These are phyloP conservation scores for Drosophila yooni DNA, from an alignment of 2,888 invertebrate species.

Conservation along the genomic window DNA sequence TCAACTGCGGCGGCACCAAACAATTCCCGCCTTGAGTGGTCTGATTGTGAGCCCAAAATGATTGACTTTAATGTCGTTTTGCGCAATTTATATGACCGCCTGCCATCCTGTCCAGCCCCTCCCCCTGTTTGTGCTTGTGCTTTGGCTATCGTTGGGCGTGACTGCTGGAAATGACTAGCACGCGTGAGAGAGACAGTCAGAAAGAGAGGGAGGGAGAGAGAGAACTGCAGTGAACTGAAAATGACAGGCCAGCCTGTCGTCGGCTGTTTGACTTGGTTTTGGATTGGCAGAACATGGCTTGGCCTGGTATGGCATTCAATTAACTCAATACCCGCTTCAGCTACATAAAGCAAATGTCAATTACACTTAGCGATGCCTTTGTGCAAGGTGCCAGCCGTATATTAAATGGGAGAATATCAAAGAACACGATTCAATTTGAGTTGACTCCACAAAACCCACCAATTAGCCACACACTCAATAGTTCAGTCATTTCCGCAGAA, in stretches of 20 bases:
- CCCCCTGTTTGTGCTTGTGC: slow-evolving; percentile 1
- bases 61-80: slow-evolving; percentile 73
- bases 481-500: slow-evolving; percentile 9
- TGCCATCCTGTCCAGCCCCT: background rate
- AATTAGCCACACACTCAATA: slow-evolving; percentile 26
- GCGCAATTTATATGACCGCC: slow-evolving; percentile 47
- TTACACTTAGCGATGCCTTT: slow-evolving; percentile 47
- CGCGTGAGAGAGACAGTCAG: background rate
- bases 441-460: slow-evolving; percentile 1
- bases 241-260: slow-evolving; percentile 7
- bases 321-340: slow-evolving; percentile 55
- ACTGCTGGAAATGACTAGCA: slow-evolving; percentile 31
- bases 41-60: slow-evolving; percentile 49
- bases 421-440: slow-evolving; percentile 11
- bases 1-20: slow-evolving; percentile 52
- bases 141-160: slow-evolving; percentile 22
- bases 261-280: background rate
- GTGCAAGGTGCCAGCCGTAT: slow-evolving; percentile 29
- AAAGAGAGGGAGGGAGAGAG: slow-evolving; percentile 1
- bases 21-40: background rate
- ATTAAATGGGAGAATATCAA: slow-evolving; percentile 34
- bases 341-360: slow-evolving; percentile 55
- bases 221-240: slow-evolving; percentile 22
- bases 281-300: background rate
- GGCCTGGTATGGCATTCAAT: slow-evolving; percentile 60